Evolutionary conservation across 2,888 invertebrate species (phyloP), one percentile per base, ranked within the genome.

Genomic region (Coecobrya sp.): DNA sequence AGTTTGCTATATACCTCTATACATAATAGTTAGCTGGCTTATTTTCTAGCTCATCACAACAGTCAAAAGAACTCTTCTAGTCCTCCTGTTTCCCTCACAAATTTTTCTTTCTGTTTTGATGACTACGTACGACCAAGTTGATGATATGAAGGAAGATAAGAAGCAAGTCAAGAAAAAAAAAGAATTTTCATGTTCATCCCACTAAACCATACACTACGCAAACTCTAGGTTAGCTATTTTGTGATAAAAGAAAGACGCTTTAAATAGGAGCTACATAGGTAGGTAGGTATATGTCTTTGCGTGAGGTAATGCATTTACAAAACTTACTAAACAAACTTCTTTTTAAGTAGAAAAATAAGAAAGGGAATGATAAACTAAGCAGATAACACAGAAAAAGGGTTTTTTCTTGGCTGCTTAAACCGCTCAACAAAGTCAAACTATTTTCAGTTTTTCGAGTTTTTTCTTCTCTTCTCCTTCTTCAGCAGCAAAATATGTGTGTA

Each of bases 121-220:
- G 45, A 73, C 73, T 19, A 30, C 3, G 59, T 42, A 49, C 76
- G 76, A 76, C 22, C 70, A 30, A 42, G 70, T 19, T 73, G 42
- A 30, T 86, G 86, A 86, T 86, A 27, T 30, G 70, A 73, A 70
- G 86, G 45, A 30, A 49, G 86, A 86, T 86, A 86, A 68, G 52
- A 25, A 27, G 16, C 68, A 70, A 86, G 65, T 36, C 70, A 25
- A 76, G 76, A n/a, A 22, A 76, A 42, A 45, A 76, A 25, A 49
- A 19, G 10, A 76, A 19, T 76, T 76, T 76, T 73, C 73, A 22
- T 73, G 45, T 49, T 76, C 25, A 25, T 76, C 22, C 70, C 42
- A 73, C 70, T 42, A 73, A 42, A n/a, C 3, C 70, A 8, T 42
- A 42, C 70, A 42, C 10, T 62, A 62, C 25, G 27, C 11, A 25